phyloP scores from a whole-genome alignment of 2,797 vertebrate species.

The Peromyscus melanophrys region DNA sequence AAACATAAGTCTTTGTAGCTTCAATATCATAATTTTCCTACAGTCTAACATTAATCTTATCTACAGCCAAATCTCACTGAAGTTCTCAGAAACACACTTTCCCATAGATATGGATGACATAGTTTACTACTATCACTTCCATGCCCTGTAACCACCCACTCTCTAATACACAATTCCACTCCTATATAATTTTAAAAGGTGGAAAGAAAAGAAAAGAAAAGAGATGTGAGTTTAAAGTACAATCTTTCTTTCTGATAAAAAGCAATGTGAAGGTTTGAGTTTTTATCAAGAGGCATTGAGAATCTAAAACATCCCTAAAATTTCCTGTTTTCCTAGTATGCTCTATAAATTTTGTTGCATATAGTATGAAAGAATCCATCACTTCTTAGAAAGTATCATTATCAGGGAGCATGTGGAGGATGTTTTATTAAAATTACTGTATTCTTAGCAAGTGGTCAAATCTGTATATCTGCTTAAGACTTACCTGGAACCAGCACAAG shows the following conservation, averaged over 20 bases:
- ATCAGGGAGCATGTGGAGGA: not conserved
- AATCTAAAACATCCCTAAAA: not conserved
- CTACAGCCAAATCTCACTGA: not conserved
- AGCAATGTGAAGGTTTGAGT: not conserved
- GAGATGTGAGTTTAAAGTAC: not conserved
- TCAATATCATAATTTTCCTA: not conserved
- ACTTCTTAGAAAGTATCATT: not conserved
- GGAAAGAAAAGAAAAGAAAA: not conserved
- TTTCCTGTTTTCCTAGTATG: not conserved
- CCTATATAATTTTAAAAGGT: not conserved
- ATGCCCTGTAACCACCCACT: not conserved
- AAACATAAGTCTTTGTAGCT: not conserved
- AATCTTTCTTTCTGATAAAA: not conserved
- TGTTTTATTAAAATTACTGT: not conserved
- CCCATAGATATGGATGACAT: not conserved
- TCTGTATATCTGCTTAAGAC: no score
- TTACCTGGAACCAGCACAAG: not conserved
- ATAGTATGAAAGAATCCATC: not conserved
- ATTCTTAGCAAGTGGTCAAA: not conserved
- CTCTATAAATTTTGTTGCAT: not conserved
- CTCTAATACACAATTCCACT: not conserved
- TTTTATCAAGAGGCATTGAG: not conserved
- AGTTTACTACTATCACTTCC: not conserved
- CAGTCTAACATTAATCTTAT: not conserved
- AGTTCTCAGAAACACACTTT: not conserved